A percentile compares a stretch with the other conserved stretches of the same genome.
These are phyloP conservation scores for Spinibarbus caldwelli DNA, from an alignment of 2,797 vertebrate genomes.

Conservation along the genomic window DNA sequence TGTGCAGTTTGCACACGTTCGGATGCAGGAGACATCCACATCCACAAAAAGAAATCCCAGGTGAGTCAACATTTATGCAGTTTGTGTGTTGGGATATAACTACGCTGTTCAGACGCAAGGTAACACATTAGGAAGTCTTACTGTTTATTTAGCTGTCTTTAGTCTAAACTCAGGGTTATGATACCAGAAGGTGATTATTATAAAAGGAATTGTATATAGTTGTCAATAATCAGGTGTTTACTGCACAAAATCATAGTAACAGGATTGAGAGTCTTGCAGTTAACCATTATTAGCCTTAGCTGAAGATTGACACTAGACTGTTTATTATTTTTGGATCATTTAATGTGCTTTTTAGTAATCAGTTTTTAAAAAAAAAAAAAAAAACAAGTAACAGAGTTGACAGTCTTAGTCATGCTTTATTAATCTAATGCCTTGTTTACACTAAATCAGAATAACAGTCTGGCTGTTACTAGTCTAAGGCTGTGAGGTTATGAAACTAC, in stretches of 20 bases:
- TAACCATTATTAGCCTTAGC: not conserved
- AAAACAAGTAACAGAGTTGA: not conserved
- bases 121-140: too few species aligned
- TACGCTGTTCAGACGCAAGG: not conserved
- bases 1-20: conserved; percentile 96
- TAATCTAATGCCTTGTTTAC: not conserved
- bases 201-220: too few species aligned
- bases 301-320: not conserved
- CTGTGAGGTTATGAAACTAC: not conserved
- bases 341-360: not conserved
- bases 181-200: not conserved
- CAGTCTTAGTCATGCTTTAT: not conserved
- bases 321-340: not conserved
- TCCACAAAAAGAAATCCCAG: conserved; percentile 98
- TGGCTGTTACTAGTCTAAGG: not conserved
- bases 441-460: not conserved
- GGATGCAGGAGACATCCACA: conserved; percentile 95
- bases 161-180: not conserved
- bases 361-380: not conserved
- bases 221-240: not conserved
- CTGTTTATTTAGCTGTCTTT: not conserved
- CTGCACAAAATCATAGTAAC: not conserved
- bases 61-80: conserved; percentile 70
- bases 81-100: not conserved
- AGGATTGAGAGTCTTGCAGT: not conserved